Evolutionary conservation across 1,140 invertebrate genomes (phyloP).

Genomic region (Archivesica marissinica): DNA sequence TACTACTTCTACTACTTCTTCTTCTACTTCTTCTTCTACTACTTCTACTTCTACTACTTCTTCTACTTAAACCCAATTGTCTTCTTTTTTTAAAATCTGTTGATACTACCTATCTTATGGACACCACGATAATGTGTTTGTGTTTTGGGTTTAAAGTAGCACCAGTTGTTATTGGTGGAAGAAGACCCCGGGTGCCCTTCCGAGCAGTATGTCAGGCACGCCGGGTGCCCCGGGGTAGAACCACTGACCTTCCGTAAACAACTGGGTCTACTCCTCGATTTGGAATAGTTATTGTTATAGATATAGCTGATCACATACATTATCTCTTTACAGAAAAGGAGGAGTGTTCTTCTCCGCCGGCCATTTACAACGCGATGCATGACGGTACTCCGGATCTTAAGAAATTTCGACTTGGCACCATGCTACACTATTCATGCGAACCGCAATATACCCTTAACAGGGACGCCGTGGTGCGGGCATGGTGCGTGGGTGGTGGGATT

Average conservation of each 20-base stretch:
- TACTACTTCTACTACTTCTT: no score
- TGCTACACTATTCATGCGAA: conserved; percentile 52
- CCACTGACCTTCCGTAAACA: no score
- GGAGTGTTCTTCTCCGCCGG: conserved; percentile 1
- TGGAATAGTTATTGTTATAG: background rate
- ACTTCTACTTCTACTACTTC: no score
- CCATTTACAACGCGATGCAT: conserved; percentile 44
- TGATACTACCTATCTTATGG: no score
- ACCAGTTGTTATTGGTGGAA: no score
- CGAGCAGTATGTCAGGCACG: no score
- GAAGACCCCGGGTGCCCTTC: no score
- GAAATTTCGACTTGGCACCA: conserved; percentile 40
- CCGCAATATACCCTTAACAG: conserved; percentile 18
- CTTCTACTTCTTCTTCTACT: no score
- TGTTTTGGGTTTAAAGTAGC: no score
- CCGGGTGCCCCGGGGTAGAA: background rate
- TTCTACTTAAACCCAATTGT: no score
- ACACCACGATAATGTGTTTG: background rate
- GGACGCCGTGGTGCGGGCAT: conserved; percentile 86
- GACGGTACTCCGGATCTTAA: conserved; percentile 36
- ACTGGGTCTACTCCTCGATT: background rate
- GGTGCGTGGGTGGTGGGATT: conserved; percentile 92
- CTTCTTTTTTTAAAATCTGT: no score
- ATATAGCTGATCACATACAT: background rate
- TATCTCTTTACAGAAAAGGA: conserved; percentile 22